Conservation (phyloP, 1,140 invertebrate genomes). For the Brevipalpus yothersi region DNA sequence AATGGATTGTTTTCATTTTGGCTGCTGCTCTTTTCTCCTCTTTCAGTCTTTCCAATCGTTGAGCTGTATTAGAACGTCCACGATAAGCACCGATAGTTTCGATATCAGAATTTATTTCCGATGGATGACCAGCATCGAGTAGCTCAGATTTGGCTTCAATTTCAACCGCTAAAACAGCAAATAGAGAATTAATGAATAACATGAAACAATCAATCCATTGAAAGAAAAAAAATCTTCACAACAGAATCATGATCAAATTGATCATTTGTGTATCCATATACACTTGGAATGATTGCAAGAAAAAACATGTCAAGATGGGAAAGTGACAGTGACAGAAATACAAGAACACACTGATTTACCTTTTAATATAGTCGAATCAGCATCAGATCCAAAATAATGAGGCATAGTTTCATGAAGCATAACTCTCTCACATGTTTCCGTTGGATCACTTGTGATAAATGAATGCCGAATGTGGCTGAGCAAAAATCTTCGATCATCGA, state of each 20-base stretch:
- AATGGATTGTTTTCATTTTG: constrained; percentile 24
- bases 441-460: constrained; percentile 84
- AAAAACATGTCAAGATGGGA: not conserved
- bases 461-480: constrained; percentile 74
- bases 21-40: constrained; percentile 40
- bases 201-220: not conserved
- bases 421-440: constrained; percentile 46
- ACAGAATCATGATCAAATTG: not conserved
- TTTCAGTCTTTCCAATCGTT: constrained; percentile 64
- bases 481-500: constrained; percentile 74
- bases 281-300: not conserved
- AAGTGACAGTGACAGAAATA: not conserved
- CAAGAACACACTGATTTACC: not conserved
- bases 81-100: constrained; percentile 44
- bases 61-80: constrained; percentile 61
- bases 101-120: constrained; percentile 29
- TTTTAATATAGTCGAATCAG: not conserved
- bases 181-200: not conserved
- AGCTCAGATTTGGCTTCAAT: constrained; percentile 12
- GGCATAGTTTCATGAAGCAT: constrained; percentile 44
- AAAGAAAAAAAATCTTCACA: not conserved
- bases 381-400: not conserved
- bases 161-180: not conserved
- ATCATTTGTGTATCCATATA: not conserved
- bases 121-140: constrained; percentile 17